Evolutionary conservation across 2,113 vertebrate species (phyloP), one percentile per base, ranked within the genome.

Genomic region (Elgaria multicarinata): DNA sequence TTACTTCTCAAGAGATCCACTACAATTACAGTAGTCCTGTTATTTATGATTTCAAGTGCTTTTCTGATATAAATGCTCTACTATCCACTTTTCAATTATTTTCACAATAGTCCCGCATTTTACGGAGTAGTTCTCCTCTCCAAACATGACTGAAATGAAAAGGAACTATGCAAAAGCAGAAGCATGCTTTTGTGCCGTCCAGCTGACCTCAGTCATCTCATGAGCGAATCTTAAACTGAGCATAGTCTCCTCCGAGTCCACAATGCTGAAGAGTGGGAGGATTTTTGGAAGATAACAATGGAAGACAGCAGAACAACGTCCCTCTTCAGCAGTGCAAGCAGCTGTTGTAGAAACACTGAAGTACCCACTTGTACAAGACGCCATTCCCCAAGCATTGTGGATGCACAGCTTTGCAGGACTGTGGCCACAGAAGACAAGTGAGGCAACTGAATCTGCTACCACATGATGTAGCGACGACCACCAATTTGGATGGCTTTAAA

Each of bases 1-100:
- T n/a, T 88, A 80, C 3, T 46, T 93, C 53, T 87, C 85, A 26
- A 85, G 20, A 44, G 53, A n/a, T 83, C 55, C 26, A 39, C 14
- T 64, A 79, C 33, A 7, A 2, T 50, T 92, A 87, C 89, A 94
- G 3, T 24, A 58, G 22, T 26, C 18, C 55, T 39, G 6, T 36
- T 82, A 22, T 39, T 64, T 64, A 50, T 64, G 33, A 62, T 39
- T 81, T 64, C 22, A 8, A 64, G 28, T 39, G 36, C 22, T 44
- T 28, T 67, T 67, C 7, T 44, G 8, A 83, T 44, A n/a, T 9
- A 69, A 31, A 83, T 14, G 5, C 18, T 79, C 46, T n/a, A 53
- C 14, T 79, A 79, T n/a, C 77, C 31, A 18, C 46, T 18, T 53
- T 24, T 20, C 53, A 31, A 7, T 55, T 33, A 55, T 28, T 79